These are phyloP conservation scores for Branchinecta sandiegonensis DNA, from an alignment of 2,888 invertebrate species.

Conservation along the genomic window DNA sequence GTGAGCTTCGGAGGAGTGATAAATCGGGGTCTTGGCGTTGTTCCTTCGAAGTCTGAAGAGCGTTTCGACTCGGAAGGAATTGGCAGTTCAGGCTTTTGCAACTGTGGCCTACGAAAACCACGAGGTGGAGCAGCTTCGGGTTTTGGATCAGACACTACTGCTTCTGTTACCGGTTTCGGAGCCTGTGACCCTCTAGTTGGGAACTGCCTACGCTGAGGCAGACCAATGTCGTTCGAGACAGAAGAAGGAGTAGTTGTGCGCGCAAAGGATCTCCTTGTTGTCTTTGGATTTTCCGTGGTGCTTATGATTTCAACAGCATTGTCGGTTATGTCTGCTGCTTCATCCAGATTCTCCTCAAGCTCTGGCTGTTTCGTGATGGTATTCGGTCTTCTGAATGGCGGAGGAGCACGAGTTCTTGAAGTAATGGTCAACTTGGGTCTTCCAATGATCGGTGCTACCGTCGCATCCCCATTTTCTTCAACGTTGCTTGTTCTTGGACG, in stretches of 20 bases:
- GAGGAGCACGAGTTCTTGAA: not conserved
- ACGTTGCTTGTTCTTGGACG: not conserved
- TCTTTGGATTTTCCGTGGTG: not conserved
- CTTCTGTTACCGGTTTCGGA: not conserved
- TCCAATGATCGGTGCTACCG: not conserved
- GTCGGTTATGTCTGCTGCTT: not conserved
- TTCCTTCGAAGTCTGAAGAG: constrained; percentile 24
- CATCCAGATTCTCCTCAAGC: not conserved
- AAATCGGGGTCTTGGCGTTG: constrained; percentile 20
- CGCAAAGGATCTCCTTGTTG: not conserved
- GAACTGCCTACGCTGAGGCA: not conserved
- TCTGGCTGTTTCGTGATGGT: not conserved
- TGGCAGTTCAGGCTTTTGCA: constrained; percentile 19
- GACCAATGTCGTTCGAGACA: not conserved
- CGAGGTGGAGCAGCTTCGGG: constrained; percentile 28
- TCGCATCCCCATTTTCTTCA: not conserved
- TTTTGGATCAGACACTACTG: constrained; percentile 34
- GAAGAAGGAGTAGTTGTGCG: not conserved
- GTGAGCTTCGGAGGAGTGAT: constrained; percentile 27
- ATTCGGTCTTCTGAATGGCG: not conserved
- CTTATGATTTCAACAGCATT: not conserved
- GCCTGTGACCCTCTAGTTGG: not conserved
- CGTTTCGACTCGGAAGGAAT: constrained; percentile 25
- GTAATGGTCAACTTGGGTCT: constrained; percentile 1
- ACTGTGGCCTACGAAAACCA: constrained; percentile 31